Base-by-base conservation (phyloP, 2,888 invertebrate genomes). In the Ecliptopera silaceata region DNA sequence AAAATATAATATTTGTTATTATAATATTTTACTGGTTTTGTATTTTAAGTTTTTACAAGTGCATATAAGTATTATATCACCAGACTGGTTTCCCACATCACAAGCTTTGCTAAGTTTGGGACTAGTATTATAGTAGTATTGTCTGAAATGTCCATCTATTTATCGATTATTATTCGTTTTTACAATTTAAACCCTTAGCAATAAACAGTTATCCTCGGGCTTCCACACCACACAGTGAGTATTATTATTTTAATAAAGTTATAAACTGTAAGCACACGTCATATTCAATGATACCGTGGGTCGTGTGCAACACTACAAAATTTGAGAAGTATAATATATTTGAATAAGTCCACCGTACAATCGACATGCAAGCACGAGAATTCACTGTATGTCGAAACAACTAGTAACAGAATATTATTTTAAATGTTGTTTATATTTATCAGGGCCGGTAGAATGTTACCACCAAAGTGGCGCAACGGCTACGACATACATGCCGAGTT, bases 141-240 rank as follows among this genome's bases (percentile, higher is more conserved):
- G n/a, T n/a, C n/a, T n/a, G n/a, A n/a, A n/a, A n/a, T n/a, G n/a
- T 15, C 42, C 29, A 6, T 43, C 49, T 11, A 1, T 22, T 17
- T n/a, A 17, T 12, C 26, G n/a, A n/a, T n/a, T n/a, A n/a, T 34
- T 51, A 56, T 50, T 20, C 52, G 22, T 1, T 39, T 18, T 20
- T n/a, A 8, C 59, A 20, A 53, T 63, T 63, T 61, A 71, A 79
- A 86, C 86, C 82, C 87, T 90, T 85, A 90, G 79, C 82, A 59
- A 61, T 31, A 61, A 61, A 63, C 89, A 91, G 90, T 79, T 90
- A 91, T 84, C 89, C 89, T 76, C 83, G 89, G 82, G 89, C 89
- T 68, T 85, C 90, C 64, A 91, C 90, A 83, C 90, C 90, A 79
- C 90, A 90, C 72, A 86, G 88, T 91, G 77, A 91, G 90, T 90